Evolutionary conservation across 2,797 vertebrate genomes (phyloP).

Genomic region (Darevskia mixta): DNA sequence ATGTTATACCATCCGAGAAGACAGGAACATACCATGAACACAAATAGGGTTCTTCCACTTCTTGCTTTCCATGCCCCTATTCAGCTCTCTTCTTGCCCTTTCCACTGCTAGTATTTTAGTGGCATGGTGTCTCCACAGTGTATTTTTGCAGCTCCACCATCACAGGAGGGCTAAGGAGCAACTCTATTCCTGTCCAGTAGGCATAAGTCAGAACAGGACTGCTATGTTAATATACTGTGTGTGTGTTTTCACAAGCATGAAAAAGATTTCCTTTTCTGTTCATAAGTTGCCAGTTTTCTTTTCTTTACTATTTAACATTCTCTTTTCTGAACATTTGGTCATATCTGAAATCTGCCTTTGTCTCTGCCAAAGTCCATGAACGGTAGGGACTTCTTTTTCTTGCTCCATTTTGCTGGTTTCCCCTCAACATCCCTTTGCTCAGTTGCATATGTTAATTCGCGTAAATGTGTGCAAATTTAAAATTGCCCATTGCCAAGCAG

Average conservation of each 20-base stretch:
- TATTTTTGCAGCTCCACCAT: not conserved
- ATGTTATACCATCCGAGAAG: not conserved
- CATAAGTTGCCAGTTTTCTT: not conserved
- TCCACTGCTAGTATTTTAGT: not conserved
- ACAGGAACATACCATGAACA: not conserved
- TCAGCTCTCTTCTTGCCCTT: not conserved
- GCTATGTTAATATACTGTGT: not conserved
- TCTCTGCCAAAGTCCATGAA: not conserved
- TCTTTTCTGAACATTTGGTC: slow-evolving; percentile 1
- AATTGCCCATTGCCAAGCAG: slow-evolving; percentile 4
- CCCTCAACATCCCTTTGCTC: not conserved
- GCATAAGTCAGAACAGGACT: not conserved
- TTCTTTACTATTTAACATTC: not conserved
- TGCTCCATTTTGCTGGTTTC: slow-evolving; percentile 15
- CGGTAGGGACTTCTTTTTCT: not conserved
- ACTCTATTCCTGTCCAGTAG: not conserved
- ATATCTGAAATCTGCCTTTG: slow-evolving; percentile 4
- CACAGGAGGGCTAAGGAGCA: not conserved
- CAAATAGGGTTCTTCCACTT: not conserved
- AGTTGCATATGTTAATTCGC: slow-evolving; percentile 7
- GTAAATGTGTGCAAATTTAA: slow-evolving; percentile 25
- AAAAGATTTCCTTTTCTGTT: not conserved
- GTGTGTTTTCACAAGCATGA: not conserved
- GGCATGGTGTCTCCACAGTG: not conserved
- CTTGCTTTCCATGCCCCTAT: not conserved